phyloP scores from a whole-genome alignment of 2,888 invertebrate genomes.

The Coecobrya sp. region DNA sequence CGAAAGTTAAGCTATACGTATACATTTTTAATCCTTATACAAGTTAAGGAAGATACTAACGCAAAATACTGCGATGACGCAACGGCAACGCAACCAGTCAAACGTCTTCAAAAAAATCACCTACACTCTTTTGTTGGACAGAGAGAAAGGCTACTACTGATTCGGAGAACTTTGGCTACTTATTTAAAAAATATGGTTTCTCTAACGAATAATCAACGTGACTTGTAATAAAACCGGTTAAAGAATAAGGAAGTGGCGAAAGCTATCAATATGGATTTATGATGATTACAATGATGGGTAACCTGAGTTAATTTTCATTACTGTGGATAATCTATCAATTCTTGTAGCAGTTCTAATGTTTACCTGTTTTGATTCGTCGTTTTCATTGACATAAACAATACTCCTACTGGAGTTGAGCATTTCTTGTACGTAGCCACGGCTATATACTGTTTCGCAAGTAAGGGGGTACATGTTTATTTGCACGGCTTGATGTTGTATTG shows the following conservation, averaged over 20 bases:
- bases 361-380: not conserved
- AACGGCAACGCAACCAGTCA: slow-evolving; percentile 38
- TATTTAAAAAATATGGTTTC: slow-evolving; percentile 26
- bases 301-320: slow-evolving; percentile 22
- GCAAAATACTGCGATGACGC: not conserved
- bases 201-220: slow-evolving; percentile 23
- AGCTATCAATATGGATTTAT: slow-evolving; percentile 55
- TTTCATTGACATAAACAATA: not conserved
- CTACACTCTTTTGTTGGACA: not conserved
- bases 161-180: slow-evolving; percentile 2
- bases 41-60: not conserved
- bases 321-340: slow-evolving; percentile 12
- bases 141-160: not conserved
- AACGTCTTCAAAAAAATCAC: slow-evolving; percentile 39
- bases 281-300: slow-evolving; percentile 14
- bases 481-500: not conserved
- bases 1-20: not conserved
- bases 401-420: slow-evolving; percentile 1
- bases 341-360: not conserved
- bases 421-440: not conserved
- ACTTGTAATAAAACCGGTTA: slow-evolving; percentile 53
- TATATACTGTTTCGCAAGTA: not conserved
- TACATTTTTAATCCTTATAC: not conserved
- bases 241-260: slow-evolving; percentile 55
- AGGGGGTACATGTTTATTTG: not conserved